These are phyloP conservation scores for Acronicta psi DNA, from an alignment of 2,888 invertebrate genomes.

Conservation along the genomic window DNA sequence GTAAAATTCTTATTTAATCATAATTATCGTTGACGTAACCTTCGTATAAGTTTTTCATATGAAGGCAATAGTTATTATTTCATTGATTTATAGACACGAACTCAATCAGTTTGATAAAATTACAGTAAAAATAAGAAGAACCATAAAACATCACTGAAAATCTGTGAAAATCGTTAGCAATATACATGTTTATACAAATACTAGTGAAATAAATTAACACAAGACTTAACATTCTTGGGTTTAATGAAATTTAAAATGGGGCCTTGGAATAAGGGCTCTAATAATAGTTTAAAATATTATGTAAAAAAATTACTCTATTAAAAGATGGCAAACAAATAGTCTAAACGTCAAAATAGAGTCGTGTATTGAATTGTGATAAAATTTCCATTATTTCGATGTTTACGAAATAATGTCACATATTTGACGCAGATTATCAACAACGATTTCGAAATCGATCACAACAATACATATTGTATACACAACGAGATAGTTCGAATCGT, in stretches of 20 bases:
- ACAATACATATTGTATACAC: conserved; percentile 31
- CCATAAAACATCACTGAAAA: background rate
- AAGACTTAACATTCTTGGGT: conserved; percentile 1
- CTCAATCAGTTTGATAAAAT: background rate
- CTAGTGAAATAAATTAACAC: conserved; percentile 9
- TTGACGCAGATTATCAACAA: conserved; percentile 26
- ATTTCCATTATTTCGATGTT: conserved; percentile 12
- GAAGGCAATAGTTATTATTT: background rate
- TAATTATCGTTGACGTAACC: background rate
- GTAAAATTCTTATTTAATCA: conserved; percentile 1
- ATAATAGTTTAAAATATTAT: conserved; percentile 1
- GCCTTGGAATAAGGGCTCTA: background rate
- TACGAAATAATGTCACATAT: conserved; percentile 16
- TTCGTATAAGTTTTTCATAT: too few relatives aligned
- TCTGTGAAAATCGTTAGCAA: conserved; percentile 13
- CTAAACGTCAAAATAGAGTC: background rate
- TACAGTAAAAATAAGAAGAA: too few relatives aligned
- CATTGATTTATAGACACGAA: conserved; percentile 1
- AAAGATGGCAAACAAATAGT: background rate
- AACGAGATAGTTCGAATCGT: conserved; percentile 29
- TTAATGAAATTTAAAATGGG: conserved; percentile 3
- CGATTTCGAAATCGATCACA: conserved; percentile 34
- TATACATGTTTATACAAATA: conserved; percentile 1
- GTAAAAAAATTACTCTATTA: background rate
- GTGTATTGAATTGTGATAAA: conserved; percentile 3